phyloP scores from a whole-genome alignment of 1,140 invertebrate genomes.

The Ylistrum balloti region DNA sequence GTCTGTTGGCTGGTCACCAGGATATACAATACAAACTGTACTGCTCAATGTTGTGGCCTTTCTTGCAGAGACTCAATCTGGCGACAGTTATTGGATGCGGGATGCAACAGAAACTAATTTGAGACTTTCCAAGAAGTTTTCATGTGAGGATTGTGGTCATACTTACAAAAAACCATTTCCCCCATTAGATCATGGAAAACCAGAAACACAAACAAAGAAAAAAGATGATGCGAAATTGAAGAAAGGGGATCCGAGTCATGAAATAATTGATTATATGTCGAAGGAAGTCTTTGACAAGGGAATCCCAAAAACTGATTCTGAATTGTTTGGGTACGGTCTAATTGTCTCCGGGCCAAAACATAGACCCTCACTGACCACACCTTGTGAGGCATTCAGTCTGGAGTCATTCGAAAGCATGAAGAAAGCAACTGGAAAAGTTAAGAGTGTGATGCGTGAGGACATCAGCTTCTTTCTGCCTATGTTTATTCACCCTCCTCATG shows the following conservation, averaged over 20 bases:
- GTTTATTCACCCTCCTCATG: constrained; percentile 74
- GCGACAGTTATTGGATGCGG: constrained; percentile 60
- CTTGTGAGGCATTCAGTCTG: constrained; percentile 72
- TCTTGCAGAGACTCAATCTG: constrained; percentile 71
- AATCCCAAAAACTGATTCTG: constrained; percentile 65
- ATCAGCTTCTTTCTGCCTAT: constrained; percentile 74
- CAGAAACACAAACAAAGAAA: constrained; percentile 49
- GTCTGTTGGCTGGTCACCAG: constrained; percentile 74
- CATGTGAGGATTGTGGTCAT: constrained; percentile 74
- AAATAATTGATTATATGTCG: constrained; percentile 75
- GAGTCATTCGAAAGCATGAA: constrained; percentile 73
- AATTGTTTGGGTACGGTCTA: constrained; percentile 75
- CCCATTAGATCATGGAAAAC: constrained; percentile 60
- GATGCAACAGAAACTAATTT: constrained; percentile 63
- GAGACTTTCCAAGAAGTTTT: constrained; percentile 70
- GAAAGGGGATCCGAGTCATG: constrained; percentile 30
- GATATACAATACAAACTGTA: constrained; percentile 76
- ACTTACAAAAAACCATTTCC: constrained; percentile 73
- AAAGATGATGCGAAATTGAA: constrained; percentile 53
- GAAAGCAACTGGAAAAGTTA: constrained; percentile 66
- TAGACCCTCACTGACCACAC: constrained; percentile 72
- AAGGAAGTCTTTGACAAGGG: constrained; percentile 68
- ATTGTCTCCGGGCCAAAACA: constrained; percentile 71
- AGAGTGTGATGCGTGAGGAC: constrained; percentile 76
- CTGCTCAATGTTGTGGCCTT: constrained; percentile 76